Base-by-base conservation (phyloP, 2,888 invertebrate genomes). In the Eulithis testata region DNA sequence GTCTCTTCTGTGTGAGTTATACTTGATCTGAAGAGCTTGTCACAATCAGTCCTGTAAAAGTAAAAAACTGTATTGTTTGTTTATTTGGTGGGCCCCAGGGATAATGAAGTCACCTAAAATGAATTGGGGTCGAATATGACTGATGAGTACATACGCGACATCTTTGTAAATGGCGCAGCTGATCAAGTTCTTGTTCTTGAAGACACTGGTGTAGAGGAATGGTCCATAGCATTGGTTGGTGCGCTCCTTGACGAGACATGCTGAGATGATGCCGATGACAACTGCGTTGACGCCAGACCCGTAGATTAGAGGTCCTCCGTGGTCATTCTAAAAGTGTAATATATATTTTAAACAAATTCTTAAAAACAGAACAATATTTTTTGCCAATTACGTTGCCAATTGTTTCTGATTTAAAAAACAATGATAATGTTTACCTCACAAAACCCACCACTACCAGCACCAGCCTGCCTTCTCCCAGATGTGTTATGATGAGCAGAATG, bases 151-250 rank as follows among this genome's bases (percentile, higher is more conserved):
- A 77, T 76, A 86, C 86, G 73, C 77, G 54, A 70, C 51, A n/a
- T 84, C 77, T 71, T 87, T 88, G 60, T 82, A 83, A 68, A 89
- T 81, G 14, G 88, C 88, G 60, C 89, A 89, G 63, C 81, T 83
- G 54, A 89, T 84, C 7, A 89, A 79, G 6, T 76, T 70, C 40
- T 80, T 76, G 66, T 89, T 88, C 56, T 79, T 86, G 12, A 66
- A 89, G 37, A 88, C 82, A 66, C 89, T 88, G 60, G 88, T 89
- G 68, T 87, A 88, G 1, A 88, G 80, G 70, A 85, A 88, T 0
- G 89, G 89, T 0, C 88, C 88, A 59, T 88, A 86, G 74, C 88
- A 89, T 57, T 73, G 77, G 70, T 87, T 88, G 36, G 80, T 84
- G 12, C 78, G 73, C 45, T 88, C 87, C 63, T 82, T 87, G 11